Conservation (phyloP, 2,888 invertebrate species). For the Biston betularia region DNA sequence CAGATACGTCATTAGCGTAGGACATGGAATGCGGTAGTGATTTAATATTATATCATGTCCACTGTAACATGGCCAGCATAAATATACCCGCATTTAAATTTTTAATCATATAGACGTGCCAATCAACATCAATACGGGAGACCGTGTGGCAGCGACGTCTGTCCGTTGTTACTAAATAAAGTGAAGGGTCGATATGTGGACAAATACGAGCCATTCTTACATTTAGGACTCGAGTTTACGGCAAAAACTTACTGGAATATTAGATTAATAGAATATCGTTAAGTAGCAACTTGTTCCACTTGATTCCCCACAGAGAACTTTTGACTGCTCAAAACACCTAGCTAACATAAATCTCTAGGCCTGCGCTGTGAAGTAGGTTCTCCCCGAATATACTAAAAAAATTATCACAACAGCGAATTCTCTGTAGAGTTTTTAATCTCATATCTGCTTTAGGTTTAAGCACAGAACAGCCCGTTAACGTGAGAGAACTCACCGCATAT, state of each 20-base stretch:
- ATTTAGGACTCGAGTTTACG: conserved; percentile 26
- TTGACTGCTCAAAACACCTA: no score
- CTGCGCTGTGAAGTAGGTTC: no score
- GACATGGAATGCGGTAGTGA: conserved; percentile 79
- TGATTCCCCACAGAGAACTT: no score
- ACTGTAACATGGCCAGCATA: conserved; percentile 70
- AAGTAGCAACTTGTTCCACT: not conserved
- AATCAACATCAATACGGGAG: conserved; percentile 66
- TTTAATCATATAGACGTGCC: conserved; percentile 68
- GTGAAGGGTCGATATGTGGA: conserved; percentile 50
- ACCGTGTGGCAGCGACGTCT: conserved; percentile 49
- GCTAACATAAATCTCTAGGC: no score
- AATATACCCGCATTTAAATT: conserved; percentile 74
- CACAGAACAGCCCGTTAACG: no score
- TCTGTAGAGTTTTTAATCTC: no score
- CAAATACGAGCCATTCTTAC: conserved; percentile 51
- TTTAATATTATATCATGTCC: conserved; percentile 71
- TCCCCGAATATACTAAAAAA: no score
- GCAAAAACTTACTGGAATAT: not conserved
- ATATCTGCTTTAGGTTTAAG: no score
- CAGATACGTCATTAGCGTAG: conserved; percentile 64
- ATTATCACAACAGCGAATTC: no score
- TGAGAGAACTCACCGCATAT: no score
- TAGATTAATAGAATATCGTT: no score
- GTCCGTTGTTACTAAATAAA: conserved; percentile 54